phyloP scores from a whole-genome alignment of 2,888 invertebrate genomes.

The Xestobium rufovillosum region DNA sequence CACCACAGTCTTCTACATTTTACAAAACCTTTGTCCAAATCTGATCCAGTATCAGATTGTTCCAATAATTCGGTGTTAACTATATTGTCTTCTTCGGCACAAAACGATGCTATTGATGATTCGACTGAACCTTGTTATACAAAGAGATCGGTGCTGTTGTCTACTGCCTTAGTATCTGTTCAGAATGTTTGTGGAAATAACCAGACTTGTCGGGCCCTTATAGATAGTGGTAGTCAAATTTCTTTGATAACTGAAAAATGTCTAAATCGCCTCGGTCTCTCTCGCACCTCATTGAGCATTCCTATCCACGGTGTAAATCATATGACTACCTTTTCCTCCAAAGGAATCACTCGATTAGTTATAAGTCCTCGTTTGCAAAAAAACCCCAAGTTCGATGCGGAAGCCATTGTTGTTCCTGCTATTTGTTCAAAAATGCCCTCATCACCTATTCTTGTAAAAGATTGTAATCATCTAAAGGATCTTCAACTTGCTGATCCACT shows the following conservation, averaged over 20 bases:
- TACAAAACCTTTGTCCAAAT: no score
- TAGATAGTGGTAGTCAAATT: not conserved
- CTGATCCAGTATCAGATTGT: no score
- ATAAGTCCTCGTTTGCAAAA: constrained; percentile 1
- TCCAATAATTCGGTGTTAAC: no score
- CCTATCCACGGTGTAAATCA: not conserved
- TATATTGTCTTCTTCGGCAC: no score
- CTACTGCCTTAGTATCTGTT: not conserved
- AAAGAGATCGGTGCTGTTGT: no score
- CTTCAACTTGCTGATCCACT: no score
- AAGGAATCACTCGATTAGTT: not conserved
- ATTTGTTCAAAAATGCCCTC: constrained; percentile 3
- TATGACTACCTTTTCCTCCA: not conserved
- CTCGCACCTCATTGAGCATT: not conserved
- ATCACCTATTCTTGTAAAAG: not conserved
- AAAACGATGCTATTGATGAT: no score
- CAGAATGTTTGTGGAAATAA: not conserved
- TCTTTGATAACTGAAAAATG: constrained; percentile 2
- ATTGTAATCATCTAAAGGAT: constrained; percentile 1
- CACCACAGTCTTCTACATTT: no score
- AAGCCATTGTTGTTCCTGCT: constrained; percentile 1
- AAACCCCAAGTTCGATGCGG: not conserved
- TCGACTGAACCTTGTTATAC: no score
- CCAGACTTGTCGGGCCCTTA: not conserved
- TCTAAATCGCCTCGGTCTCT: not conserved